phyloP scores from a whole-genome alignment of 2,113 vertebrate genomes.

The Lepus americanus region DNA sequence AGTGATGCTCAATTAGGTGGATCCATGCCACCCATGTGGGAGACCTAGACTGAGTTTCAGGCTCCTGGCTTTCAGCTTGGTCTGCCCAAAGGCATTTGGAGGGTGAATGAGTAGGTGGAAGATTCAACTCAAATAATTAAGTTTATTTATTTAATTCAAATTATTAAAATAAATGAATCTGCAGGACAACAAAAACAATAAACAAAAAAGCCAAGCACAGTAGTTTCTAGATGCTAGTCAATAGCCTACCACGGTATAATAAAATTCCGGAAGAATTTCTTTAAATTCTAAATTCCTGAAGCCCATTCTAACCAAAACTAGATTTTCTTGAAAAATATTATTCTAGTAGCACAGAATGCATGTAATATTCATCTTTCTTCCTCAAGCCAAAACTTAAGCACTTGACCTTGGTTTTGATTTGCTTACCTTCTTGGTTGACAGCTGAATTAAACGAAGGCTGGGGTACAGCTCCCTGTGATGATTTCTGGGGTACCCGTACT shows the following conservation, averaged over 20 bases:
- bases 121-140: too few species aligned
- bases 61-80: too few species aligned
- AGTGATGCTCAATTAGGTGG: too few species aligned
- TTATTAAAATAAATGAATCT: background rate
- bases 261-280: background rate
- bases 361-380: constrained; percentile 34
- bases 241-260: background rate
- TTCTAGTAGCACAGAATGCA: constrained; percentile 31
- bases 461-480: constrained; percentile 74
- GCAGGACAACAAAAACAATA: background rate
- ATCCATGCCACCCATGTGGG: background rate
- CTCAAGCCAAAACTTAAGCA: constrained; percentile 7
- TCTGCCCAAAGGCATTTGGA: too few species aligned
- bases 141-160: too few species aligned
- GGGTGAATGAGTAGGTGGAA: too few species aligned
- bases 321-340: constrained; percentile 33
- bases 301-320: background rate
- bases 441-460: constrained; percentile 82
- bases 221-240: constrained; percentile 16
- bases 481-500: constrained; percentile 85
- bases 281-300: constrained; percentile 36
- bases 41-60: too few species aligned
- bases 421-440: constrained; percentile 90
- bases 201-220: background rate
- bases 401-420: background rate